A percentile compares a stretch with the other conserved stretches of the same genome.
These are phyloP conservation scores for Oryzias curvinotus DNA, from an alignment of 2,113 vertebrate genomes.

Conservation along the genomic window DNA sequence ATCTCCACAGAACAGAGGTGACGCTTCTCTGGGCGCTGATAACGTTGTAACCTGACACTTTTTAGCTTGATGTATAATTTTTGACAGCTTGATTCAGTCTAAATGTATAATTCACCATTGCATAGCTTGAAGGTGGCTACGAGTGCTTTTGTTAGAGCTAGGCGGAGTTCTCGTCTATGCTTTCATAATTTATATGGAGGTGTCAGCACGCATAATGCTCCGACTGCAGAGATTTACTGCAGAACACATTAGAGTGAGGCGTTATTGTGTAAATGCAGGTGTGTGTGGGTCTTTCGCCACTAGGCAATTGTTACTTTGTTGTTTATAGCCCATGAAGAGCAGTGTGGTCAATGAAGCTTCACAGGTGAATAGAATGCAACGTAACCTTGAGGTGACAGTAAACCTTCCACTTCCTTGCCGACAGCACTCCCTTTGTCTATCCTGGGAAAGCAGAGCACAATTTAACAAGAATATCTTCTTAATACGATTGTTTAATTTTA, in stretches of 20 bases:
- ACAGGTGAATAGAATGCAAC: slow-evolving; percentile 57
- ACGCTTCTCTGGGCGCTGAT: slow-evolving; percentile 21
- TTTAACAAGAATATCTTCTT: slow-evolving; percentile 50
- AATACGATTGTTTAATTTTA: slow-evolving; percentile 55
- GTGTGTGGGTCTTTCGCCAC: slow-evolving; percentile 23
- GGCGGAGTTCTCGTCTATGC: slow-evolving; percentile 50
- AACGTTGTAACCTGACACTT: slow-evolving; percentile 53
- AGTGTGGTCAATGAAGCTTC: slow-evolving; percentile 66
- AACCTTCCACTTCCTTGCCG: slow-evolving; percentile 47
- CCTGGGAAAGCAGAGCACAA: slow-evolving; percentile 33
- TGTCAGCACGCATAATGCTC: slow-evolving; percentile 50
- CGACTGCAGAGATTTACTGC: slow-evolving; percentile 35
- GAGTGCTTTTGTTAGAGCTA: slow-evolving; percentile 49
- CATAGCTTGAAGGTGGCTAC: slow-evolving; percentile 44
- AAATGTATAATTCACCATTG: slow-evolving; percentile 46
- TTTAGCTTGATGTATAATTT: slow-evolving; percentile 45
- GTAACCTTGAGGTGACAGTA: slow-evolving; percentile 67
- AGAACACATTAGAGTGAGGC: slow-evolving; percentile 42
- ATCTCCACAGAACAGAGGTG: slow-evolving; percentile 21
- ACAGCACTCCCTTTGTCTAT: slow-evolving; percentile 19
- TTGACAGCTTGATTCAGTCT: slow-evolving; percentile 58
- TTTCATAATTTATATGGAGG: slow-evolving; percentile 60
- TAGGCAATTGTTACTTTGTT: slow-evolving; percentile 53
- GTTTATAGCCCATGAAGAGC: slow-evolving; percentile 67
- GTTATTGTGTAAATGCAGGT: slow-evolving; percentile 38